Evolutionary conservation across 1,140 invertebrate genomes (phyloP).

Genomic region (Pseudomyrmex concolor): DNA sequence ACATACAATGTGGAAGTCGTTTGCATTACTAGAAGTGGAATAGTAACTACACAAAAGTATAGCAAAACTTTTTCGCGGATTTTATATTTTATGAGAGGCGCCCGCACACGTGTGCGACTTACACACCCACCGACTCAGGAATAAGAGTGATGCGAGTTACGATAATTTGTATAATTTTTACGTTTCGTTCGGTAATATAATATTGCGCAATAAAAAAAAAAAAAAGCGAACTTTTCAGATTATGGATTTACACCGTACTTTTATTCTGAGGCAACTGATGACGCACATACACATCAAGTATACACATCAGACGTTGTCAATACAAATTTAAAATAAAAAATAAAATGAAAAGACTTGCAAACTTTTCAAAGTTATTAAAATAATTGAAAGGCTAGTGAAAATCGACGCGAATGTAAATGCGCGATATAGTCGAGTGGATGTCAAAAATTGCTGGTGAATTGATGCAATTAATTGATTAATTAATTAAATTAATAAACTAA

Average conservation of each 20-base stretch:
- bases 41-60: background rate
- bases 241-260: background rate
- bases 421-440: too few relatives aligned
- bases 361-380: background rate
- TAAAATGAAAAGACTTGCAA: background rate
- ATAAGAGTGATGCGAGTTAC: background rate
- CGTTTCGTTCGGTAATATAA: background rate
- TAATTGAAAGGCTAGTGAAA: too few relatives aligned
- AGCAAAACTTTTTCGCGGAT: background rate
- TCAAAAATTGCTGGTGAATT: too few relatives aligned
- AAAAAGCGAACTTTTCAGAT: conserved; percentile 13
- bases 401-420: too few relatives aligned
- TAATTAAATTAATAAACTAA: too few relatives aligned
- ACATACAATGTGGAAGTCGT: background rate
- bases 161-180: background rate
- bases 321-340: background rate
- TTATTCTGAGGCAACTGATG: background rate
- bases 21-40: conserved; percentile 8
- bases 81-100: conserved; percentile 15
- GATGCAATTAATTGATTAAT: too few relatives aligned
- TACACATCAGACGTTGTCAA: background rate
- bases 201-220: background rate
- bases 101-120: background rate
- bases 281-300: background rate
- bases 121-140: background rate